phyloP scores from a whole-genome alignment of 2,888 invertebrate genomes.

The Trissonchulus latispiculum region DNA sequence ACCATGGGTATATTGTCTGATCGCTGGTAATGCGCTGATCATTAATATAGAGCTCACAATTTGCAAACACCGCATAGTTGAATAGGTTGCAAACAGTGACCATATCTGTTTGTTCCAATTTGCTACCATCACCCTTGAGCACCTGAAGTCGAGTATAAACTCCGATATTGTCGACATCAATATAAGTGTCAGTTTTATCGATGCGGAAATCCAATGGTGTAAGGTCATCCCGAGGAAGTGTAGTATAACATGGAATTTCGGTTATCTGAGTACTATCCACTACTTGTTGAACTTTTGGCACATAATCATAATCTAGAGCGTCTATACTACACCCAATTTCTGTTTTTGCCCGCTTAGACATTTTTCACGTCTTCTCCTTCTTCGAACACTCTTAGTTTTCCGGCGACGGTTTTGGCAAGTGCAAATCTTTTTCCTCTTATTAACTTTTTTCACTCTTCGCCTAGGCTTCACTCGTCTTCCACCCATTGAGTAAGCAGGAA shows the following conservation, averaged over 20 bases:
- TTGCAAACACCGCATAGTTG: conserved; percentile 6
- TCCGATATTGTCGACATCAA: conserved; percentile 1
- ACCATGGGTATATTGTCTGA: not conserved
- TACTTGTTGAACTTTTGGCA: no score
- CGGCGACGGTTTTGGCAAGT: no score
- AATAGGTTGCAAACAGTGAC: conserved; percentile 11
- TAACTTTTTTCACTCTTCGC: no score
- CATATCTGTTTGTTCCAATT: not conserved
- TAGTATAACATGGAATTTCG: conserved; percentile 15
- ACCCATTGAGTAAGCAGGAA: no score
- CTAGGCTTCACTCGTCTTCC: no score
- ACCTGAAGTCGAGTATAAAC: not conserved
- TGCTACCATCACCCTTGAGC: conserved; percentile 3
- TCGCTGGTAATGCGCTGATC: not conserved
- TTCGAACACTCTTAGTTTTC: no score
- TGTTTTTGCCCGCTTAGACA: no score
- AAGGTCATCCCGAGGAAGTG: conserved; percentile 2
- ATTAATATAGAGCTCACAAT: not conserved
- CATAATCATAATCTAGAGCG: no score
- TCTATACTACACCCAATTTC: no score
- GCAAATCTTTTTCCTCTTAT: no score
- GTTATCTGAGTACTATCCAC: no score
- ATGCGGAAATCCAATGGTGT: not conserved
- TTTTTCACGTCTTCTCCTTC: no score
- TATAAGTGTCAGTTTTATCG: not conserved